These are phyloP conservation scores for Teleiodes luculella DNA, from an alignment of 2,888 invertebrate genomes.

Conservation along the genomic window DNA sequence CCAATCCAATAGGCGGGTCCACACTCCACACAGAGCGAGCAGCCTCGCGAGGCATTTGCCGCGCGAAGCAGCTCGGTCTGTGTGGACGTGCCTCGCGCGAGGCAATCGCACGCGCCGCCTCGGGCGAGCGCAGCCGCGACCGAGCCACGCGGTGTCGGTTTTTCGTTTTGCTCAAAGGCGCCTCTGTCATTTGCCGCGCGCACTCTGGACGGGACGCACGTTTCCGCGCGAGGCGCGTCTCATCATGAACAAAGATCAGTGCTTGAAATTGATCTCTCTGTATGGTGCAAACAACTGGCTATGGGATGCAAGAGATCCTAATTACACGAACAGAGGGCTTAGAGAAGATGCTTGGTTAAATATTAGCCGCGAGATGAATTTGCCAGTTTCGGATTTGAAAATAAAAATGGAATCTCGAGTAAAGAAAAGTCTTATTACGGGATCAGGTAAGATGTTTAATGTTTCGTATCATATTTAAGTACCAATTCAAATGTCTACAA, in stretches of 20 bases:
- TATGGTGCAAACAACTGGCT: neutral
- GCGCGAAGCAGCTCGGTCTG: conserved; percentile 1
- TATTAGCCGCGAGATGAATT: no score
- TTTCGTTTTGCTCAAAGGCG: conserved; percentile 27
- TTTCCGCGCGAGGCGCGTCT: conserved; percentile 21
- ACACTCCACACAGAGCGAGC: no score
- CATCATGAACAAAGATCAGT: neutral
- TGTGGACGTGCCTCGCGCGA: conserved; percentile 6
- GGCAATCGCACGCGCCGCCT: conserved; percentile 11
- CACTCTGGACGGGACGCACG: conserved; percentile 21
- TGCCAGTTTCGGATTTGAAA: no score
- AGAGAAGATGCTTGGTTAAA: no score
- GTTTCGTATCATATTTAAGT: no score
- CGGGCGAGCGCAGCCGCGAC: conserved; percentile 18
- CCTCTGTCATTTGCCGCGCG: conserved; percentile 26
- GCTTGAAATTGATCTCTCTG: neutral
- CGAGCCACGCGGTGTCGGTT: conserved; percentile 22
- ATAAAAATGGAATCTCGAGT: no score
- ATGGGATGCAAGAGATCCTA: neutral
- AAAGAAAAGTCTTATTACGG: no score
- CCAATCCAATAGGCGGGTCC: neutral
- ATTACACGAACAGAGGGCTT: no score
- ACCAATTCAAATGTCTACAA: no score
- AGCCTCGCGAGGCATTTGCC: neutral
- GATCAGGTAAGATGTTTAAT: neutral